Percentiles rank a stretch among this genome's conserved stretches.
Conservation (phyloP, 1,140 invertebrate genomes). For the Odontomachus brunneus region DNA sequence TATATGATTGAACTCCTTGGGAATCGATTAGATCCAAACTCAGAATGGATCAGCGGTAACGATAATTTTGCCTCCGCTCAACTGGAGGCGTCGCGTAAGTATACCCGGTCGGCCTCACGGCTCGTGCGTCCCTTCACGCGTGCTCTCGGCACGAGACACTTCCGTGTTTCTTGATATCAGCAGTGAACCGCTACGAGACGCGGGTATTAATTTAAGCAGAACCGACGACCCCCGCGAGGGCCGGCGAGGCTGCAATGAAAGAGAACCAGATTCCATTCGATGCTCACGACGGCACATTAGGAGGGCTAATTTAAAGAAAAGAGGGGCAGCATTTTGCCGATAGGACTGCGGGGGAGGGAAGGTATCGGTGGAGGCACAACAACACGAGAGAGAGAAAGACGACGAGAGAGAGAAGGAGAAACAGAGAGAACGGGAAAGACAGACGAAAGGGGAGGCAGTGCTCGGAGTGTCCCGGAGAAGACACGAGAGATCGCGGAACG, state of each 20-base stretch:
- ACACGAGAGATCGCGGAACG: constrained; percentile 76
- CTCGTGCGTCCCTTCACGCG: too few relatives aligned
- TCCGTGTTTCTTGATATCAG: neutral
- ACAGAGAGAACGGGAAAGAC: constrained; percentile 22
- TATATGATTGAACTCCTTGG: too few relatives aligned
- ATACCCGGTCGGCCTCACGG: too few relatives aligned
- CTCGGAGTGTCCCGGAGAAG: constrained; percentile 44
- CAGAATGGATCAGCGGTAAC: too few relatives aligned
- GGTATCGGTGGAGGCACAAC: constrained; percentile 49
- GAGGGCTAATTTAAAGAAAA: constrained; percentile 69
- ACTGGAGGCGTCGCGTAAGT: too few relatives aligned
- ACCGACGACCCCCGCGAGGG: neutral
- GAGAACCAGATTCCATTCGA: constrained; percentile 27
- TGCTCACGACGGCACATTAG: constrained; percentile 58
- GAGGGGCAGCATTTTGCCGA: constrained; percentile 55
- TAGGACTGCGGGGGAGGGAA: constrained; percentile 7
- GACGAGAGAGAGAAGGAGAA: constrained; percentile 38
- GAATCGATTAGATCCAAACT: too few relatives aligned
- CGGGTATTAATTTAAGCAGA: constrained; percentile 33
- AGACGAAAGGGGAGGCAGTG: too few relatives aligned
- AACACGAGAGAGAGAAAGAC: constrained; percentile 57
- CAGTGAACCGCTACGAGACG: neutral
- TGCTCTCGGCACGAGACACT: too few relatives aligned
- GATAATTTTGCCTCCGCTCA: too few relatives aligned
- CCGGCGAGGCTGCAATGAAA: constrained; percentile 17